These are phyloP conservation scores for Acanthis flammea DNA, from an alignment of 2,797 vertebrate species.

Conservation along the genomic window DNA sequence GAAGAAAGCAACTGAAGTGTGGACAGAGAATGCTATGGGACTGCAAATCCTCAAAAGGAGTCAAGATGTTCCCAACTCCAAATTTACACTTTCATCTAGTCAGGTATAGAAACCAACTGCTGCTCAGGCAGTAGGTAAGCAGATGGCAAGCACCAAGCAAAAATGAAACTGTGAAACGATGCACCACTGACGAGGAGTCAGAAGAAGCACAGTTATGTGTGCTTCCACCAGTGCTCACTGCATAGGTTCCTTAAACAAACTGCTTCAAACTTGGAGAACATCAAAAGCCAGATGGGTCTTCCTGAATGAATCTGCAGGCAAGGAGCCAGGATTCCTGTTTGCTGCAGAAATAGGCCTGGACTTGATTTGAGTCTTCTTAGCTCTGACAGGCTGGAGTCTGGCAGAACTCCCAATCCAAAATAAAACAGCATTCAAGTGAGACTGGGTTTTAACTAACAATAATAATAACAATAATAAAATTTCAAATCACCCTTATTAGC, in stretches of 20 bases:
- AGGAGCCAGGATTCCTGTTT: constrained; percentile 66
- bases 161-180: constrained; percentile 23
- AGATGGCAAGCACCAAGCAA: constrained; percentile 33
- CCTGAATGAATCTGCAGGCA: constrained; percentile 72
- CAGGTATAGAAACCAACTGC: constrained; percentile 50
- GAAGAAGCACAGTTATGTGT: constrained; percentile 28
- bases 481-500: constrained; percentile 48
- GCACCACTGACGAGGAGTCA: neutral
- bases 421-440: constrained; percentile 73
- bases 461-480: neutral
- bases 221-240: constrained; percentile 41
- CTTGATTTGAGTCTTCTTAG: constrained; percentile 74
- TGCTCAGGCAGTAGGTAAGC: constrained; percentile 30
- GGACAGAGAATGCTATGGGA: neutral
- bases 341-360: constrained; percentile 75
- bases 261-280: constrained; percentile 70
- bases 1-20: constrained; percentile 30
- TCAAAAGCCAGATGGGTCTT: constrained; percentile 76
- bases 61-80: constrained; percentile 17
- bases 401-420: constrained; percentile 70
- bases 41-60: neutral
- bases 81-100: constrained; percentile 46
- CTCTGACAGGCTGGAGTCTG: constrained; percentile 74
- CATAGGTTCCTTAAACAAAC: constrained; percentile 74
- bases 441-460: constrained; percentile 53